These are phyloP conservation scores for Tetragnatha montana DNA, from an alignment of 2,888 invertebrate species.

Conservation along the genomic window DNA sequence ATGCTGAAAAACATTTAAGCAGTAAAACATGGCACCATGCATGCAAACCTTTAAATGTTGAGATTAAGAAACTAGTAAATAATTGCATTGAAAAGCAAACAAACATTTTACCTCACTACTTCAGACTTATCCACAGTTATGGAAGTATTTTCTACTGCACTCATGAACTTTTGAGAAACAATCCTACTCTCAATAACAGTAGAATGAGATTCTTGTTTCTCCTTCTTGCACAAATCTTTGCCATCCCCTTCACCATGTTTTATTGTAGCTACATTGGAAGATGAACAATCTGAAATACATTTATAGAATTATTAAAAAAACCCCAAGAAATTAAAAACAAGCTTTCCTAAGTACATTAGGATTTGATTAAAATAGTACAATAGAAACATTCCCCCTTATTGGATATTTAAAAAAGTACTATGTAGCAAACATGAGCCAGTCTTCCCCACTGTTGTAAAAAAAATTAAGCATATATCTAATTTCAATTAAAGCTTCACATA, in stretches of 20 bases:
- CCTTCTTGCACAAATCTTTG: not conserved
- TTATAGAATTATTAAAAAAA: not conserved
- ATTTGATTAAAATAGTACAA: too few relatives aligned
- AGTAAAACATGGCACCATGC: too few relatives aligned
- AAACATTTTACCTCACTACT: not conserved
- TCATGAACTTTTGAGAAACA: not conserved
- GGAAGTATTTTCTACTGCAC: conserved; percentile 4
- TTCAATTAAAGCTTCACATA: too few relatives aligned
- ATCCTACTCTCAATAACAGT: conserved; percentile 24
- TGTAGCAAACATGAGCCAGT: too few relatives aligned
- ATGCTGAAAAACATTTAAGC: too few relatives aligned
- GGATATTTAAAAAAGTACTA: too few relatives aligned
- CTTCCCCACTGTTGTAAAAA: too few relatives aligned
- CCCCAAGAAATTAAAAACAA: not conserved
- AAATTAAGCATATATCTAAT: too few relatives aligned
- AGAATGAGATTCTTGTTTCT: not conserved
- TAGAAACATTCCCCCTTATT: too few relatives aligned
- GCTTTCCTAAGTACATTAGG: too few relatives aligned
- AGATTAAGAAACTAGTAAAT: too few relatives aligned
- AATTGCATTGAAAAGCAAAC: not conserved
- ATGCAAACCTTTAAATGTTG: too few relatives aligned
- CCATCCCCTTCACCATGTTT: not conserved
- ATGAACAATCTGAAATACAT: not conserved
- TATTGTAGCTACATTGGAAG: not conserved
- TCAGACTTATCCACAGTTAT: not conserved